These are phyloP conservation scores for Vanessa tameamea DNA, from an alignment of 1,140 invertebrate genomes.

Conservation along the genomic window DNA sequence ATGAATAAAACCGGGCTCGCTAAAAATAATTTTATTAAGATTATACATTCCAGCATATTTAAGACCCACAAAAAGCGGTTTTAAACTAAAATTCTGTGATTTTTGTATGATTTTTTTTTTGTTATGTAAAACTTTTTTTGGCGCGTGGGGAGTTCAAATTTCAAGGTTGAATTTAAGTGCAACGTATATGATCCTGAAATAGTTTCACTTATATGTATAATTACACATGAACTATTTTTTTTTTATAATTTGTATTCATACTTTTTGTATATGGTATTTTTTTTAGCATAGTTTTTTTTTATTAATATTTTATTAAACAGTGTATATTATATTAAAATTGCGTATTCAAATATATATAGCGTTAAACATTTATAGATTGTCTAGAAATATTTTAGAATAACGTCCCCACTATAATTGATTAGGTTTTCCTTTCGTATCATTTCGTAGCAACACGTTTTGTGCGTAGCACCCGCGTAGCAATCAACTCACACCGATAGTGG, in stretches of 20 bases:
- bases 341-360: background rate
- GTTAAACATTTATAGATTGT: background rate
- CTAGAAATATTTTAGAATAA: constrained; percentile 14
- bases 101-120: background rate
- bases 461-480: constrained; percentile 64
- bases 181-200: too few relatives aligned
- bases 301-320: background rate
- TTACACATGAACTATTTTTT: too few relatives aligned
- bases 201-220: too few relatives aligned
- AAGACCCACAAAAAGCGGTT: background rate
- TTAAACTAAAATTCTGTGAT: background rate
- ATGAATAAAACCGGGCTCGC: constrained; percentile 32
- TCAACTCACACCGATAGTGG: background rate
- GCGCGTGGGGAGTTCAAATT: too few relatives aligned
- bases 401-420: constrained; percentile 6
- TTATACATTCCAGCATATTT: constrained; percentile 23
- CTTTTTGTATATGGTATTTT: too few relatives aligned
- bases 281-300: too few relatives aligned
- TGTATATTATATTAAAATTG: background rate
- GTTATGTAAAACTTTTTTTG: too few relatives aligned
- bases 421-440: background rate
- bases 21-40: constrained; percentile 34
- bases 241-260: too few relatives aligned
- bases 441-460: constrained; percentile 20
- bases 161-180: too few relatives aligned